Base-by-base conservation (phyloP, 1,140 invertebrate genomes). In the Aphis craccivora region DNA sequence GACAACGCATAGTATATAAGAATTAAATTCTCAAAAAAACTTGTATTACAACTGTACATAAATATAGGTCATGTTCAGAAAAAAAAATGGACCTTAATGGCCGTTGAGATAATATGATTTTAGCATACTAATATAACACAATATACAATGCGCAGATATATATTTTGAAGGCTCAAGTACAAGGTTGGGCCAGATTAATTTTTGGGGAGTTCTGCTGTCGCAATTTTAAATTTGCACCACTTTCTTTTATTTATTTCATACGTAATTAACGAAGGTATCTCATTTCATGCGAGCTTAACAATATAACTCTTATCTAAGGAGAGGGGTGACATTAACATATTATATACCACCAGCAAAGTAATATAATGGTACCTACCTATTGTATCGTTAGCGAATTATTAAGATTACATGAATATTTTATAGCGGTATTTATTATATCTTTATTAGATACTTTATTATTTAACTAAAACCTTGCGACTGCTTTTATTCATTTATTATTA, bases 1-100 rank as follows among this genome's bases (percentile, higher is more conserved):
- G n/a, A n/a, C 60, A 76, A n/a, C 60, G 3, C 37, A 40, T 40
- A 76, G 60, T n/a, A n/a, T 67, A 67, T n/a, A n/a, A 67, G 60
- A 76, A 76, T 76, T 76, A 76, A 76, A 76, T 76, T n/a, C 60
- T 18, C 37, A 83, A 83, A 86, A 81, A 86, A 86, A 86, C 84
- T 43, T 30, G 84, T 48, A 30, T 45, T 45, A 86, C 84, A 30
- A 86, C 84, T 86, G 40, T 45, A n/a, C 18, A 45, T 45, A 30
- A 76, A 86, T n/a, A 86, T 86, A 45, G 84, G 84, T 86, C 84
- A 86, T 45, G 84, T 45, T 48, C 83, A 86, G 40, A 86, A 86
- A 86, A 86, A 45, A 86, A 86, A 86, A 86, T 86, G 43, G 84
- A 48, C 84, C 84, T 86, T 86, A 86, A 86, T 86, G 40, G 40